phyloP scores from a whole-genome alignment of 2,113 vertebrate genomes.

The Phyllostomus discolor region DNA sequence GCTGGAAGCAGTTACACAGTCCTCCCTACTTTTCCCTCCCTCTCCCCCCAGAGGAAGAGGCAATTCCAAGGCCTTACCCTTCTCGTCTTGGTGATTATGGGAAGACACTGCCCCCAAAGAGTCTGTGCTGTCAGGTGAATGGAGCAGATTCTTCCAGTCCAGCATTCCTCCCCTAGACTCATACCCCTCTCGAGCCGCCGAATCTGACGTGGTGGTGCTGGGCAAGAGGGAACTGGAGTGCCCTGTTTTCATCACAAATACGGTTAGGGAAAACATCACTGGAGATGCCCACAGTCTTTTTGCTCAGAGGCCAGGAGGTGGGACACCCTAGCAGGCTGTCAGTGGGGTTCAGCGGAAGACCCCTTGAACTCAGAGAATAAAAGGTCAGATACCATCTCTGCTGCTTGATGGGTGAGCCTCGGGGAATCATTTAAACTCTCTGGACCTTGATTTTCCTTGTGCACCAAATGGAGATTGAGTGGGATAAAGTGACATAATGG shows the following conservation, averaged over 20 bases:
- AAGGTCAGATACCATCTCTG: not conserved
- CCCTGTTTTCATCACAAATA: conserved; percentile 93
- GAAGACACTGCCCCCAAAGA: conserved; percentile 95
- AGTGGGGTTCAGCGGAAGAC: not conserved
- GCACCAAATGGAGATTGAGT: not conserved
- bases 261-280: conserved; percentile 79
- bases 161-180: conserved; percentile 91
- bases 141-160: conserved; percentile 90
- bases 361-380: not conserved
- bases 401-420: not conserved
- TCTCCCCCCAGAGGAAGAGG: conserved; percentile 75
- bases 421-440: not conserved
- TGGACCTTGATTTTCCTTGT: not conserved
- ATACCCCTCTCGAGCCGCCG: conserved; percentile 85
- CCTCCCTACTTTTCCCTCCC: conserved; percentile 80
- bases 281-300: conserved; percentile 62
- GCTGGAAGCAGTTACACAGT: conserved; percentile 92
- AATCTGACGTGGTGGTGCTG: conserved; percentile 88
- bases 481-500: not conserved
- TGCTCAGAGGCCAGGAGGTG: conserved; percentile 50
- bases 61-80: conserved; percentile 99
- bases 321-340: not conserved
- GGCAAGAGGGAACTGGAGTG: conserved; percentile 91
- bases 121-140: conserved; percentile 93
- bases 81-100: conserved; percentile 95